Evolutionary conservation across 2,888 invertebrate genomes (phyloP), one percentile per base, ranked within the genome.

Genomic region (Eristalinus aeneus): DNA sequence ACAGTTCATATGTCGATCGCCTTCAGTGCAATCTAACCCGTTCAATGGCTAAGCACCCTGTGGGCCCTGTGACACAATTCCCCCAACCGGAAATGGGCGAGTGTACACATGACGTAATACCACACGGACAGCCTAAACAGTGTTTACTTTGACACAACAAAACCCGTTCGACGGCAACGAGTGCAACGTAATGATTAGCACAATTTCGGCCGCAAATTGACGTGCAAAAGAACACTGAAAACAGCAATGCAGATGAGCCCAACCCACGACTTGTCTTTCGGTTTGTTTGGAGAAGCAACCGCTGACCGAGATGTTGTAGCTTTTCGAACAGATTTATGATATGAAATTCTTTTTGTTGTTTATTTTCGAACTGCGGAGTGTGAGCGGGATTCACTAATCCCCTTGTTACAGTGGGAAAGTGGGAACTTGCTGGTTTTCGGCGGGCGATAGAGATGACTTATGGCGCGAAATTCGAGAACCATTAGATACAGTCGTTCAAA

Each of bases 241-340:
- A 61, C 61, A 39, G 67, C 46, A 46, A 72, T 80, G 71, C 61
- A 71, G 39, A 76, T 76, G 78, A 80, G 84, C 80, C 84, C 61
- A 85, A 72, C 84, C 84, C 75, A 76, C 27, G 20, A 20, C 20
- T 20, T 22, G 23, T 56, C 20, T 16, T 64, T 54, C 54, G 39
- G 22, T 67, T 68, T 76, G 61, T 76, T 72, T 61, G 34, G 65
- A 53, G 22, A 56, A 74, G 36, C 46, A 46, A 20, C 6, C 20
- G 34, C n/a, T 60, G 46, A 27, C 32, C 53, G 69, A 69, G 69
- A 79, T 83, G 46, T 8, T 75, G 84, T 80, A 80, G 56, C 74
- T 71, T 76, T 36, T 65, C 27, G 61, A 46, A 71, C 61, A 3
- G 61, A 53, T 82, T 69, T 79, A 68, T 65, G 58, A 65, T 34